Base-by-base conservation (phyloP, 2,888 invertebrate species). In the Volucella bombylans region DNA sequence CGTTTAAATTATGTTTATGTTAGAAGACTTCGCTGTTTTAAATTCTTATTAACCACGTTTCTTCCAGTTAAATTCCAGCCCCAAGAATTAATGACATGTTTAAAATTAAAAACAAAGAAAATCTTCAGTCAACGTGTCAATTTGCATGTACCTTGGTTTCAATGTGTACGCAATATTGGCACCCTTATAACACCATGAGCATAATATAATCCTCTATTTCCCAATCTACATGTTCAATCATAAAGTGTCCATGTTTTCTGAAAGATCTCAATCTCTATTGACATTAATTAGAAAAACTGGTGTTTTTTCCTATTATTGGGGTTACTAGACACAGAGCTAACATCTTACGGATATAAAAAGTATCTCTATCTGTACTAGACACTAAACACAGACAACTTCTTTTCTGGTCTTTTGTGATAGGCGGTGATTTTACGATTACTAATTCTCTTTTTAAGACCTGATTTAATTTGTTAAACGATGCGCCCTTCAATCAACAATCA, bases 361-460 rank as follows among this genome's bases (percentile, higher is more conserved):
- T 15, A 15, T 49, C 18, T 47, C 12, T 39, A 62, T 54, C 12
- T 61, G n/a, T 57, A 65, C 50, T 39, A 4, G 52, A 72, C 45
- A 65, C 59, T 54, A 72, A 67, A 79, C 59, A 72, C 61, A 72
- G 72, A 73, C 64, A 23, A 73, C 15, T 61, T 67, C 23, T 6
- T 52, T 49, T 71, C 31, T 12, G n/a, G n/a, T n/a, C 38, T 47
- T 10, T 45, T n/a, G 43, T 2, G 10, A n/a, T 8, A 12, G 31
- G 45, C 55, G 57, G 57, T 31, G 9, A 15, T 38, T 54, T 43
- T 8, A 64, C 18, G 59, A 47, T 79, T 54, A 61, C 59, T 72
- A 72, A 79, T 72, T 73, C 79, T 72, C 79, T 79, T 79, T 79
- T 67, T 43, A 39, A 65, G 41, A 54, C 41, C 18, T 10, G 39